A percentile compares a stretch with the other conserved stretches of the same genome.
These are phyloP conservation scores for Dusona sp. DNA, from an alignment of 2,888 invertebrate species.

Conservation along the genomic window DNA sequence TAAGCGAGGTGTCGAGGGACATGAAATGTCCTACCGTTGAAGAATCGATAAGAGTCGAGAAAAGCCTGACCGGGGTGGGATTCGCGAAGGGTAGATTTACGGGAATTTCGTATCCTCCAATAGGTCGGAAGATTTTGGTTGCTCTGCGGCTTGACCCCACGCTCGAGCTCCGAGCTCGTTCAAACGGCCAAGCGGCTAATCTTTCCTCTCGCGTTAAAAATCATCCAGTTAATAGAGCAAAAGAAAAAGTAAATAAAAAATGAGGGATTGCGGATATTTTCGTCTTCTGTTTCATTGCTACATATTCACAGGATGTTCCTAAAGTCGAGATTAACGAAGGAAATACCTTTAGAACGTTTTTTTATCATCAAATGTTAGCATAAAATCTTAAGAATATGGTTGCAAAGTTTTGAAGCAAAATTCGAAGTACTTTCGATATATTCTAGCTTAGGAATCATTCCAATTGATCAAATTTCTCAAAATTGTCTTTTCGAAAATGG, in stretches of 20 bases:
- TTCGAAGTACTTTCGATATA: too few species aligned
- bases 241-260: not conserved
- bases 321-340: not conserved
- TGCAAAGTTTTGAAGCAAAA: too few species aligned
- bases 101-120: conserved; percentile 54
- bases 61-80: conserved; percentile 31
- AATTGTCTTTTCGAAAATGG: too few species aligned
- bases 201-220: conserved; percentile 23
- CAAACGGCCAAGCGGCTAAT: conserved; percentile 22
- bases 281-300: not conserved
- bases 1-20: not conserved
- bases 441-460: too few species aligned
- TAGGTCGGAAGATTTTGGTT: conserved; percentile 41
- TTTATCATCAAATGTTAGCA: too few species aligned
- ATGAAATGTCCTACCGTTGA: conserved; percentile 14
- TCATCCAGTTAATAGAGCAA: not conserved
- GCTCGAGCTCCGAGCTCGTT: not conserved
- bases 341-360: too few species aligned
- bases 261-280: not conserved
- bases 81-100: conserved; percentile 50
- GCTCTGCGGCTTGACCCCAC: conserved; percentile 5
- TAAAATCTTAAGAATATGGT: too few species aligned
- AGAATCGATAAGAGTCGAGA: conserved; percentile 59
- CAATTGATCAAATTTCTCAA: too few species aligned
- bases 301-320: not conserved